Evolutionary conservation across 2,113 vertebrate genomes (phyloP).

Genomic region (Sapayoa aenigma): DNA sequence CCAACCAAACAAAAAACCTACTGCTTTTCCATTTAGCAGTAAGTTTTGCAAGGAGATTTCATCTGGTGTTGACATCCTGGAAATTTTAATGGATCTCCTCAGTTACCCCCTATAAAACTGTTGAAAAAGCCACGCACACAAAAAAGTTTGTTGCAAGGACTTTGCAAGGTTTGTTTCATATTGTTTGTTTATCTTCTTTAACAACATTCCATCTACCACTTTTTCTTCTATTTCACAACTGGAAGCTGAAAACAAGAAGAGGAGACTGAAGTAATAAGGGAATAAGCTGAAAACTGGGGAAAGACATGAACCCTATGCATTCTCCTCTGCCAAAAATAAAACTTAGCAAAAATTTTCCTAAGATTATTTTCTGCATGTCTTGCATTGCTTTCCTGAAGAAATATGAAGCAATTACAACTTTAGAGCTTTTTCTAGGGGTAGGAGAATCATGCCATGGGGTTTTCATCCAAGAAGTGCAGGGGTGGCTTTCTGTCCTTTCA

Average conservation of each 20-base stretch:
- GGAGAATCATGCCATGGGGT: background rate
- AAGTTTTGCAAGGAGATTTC: constrained; percentile 28
- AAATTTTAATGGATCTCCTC: background rate
- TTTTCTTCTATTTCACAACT: background rate
- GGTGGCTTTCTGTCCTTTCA: background rate
- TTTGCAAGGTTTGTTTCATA: constrained; percentile 3
- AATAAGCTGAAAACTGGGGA: background rate
- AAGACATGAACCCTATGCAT: background rate
- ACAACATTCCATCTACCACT: background rate
- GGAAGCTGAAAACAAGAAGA: background rate
- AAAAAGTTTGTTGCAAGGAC: background rate
- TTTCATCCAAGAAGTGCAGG: background rate
- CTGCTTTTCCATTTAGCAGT: background rate
- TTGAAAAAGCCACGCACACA: background rate
- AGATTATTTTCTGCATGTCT: background rate
- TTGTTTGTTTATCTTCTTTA: constrained; percentile 11
- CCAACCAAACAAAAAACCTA: background rate
- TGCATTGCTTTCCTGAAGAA: background rate
- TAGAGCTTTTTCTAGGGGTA: background rate
- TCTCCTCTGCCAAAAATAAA: background rate
- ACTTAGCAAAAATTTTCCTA: background rate
- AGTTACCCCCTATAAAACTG: background rate
- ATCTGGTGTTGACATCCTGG: constrained; percentile 15
- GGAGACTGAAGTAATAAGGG: background rate
- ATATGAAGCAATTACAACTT: background rate